Evolutionary conservation across 1,140 invertebrate genomes (phyloP), one percentile per base, ranked within the genome.

Genomic region (Dendroctonus valens): DNA sequence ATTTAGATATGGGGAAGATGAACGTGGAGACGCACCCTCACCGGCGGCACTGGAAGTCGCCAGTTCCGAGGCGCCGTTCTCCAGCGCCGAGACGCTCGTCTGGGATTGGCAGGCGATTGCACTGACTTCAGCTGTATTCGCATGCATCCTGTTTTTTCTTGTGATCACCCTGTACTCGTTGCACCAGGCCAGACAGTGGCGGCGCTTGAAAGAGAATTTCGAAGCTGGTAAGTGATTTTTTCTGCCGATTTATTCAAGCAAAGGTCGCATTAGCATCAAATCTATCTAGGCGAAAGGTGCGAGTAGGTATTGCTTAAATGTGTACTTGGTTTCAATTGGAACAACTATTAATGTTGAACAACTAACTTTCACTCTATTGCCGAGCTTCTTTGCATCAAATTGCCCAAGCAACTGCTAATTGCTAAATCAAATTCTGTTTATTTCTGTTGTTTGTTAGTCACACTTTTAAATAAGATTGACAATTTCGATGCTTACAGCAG

Each of bases 41-140:
- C 42, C 53, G 40, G 65, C 64, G 38, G 59, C 62, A 5, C 50
- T 68, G 38, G 65, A 69, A 49, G 70, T 72, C 12, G 67, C 74
- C 59, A 73, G 74, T 63, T 74, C 72, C 8, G 73, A 75, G 65
- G 72, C 70, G 15, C 72, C 77, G 15, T 79, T 78, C 71, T 75
- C 72, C 39, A 78, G 71, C 66, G 73, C 75, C 7, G 76, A 79
- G 68, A 75, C 73, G 11, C 68, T 79, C 5, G 70, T 79, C 9
- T 83, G 82, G 82, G 84, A 87, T 72, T 87, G 86, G 86, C 85
- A 87, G 69, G 84, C 84, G 0, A 79, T 83, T 5, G 83, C 83
- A 2, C 72, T 87, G 65, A 81, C 83, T 5, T 76, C 84, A 15
- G 86, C 85, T 12, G 83, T 86, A 5, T 81, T 83, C 65, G 82